These are phyloP conservation scores for Alosa alosa DNA, from an alignment of 2,113 vertebrate genomes.

Conservation along the genomic window DNA sequence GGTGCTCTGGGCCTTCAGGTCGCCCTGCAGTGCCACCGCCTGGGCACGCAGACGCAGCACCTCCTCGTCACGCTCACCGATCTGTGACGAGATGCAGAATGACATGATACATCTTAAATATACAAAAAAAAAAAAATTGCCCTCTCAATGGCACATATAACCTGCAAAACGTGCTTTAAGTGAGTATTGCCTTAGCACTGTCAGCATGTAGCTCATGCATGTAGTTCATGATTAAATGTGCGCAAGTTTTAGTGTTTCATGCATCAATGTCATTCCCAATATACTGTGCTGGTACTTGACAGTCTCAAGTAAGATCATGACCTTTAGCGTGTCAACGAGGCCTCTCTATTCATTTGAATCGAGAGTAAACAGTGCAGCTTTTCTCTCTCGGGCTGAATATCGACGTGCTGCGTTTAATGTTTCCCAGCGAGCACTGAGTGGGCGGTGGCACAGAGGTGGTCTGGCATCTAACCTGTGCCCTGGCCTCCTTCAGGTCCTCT, in stretches of 20 bases:
- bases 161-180: not conserved
- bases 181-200: not conserved
- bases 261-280: not conserved
- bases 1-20: constrained; percentile 53
- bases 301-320: not conserved
- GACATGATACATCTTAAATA: not conserved
- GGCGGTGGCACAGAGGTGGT: not conserved
- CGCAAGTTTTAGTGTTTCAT: not conserved
- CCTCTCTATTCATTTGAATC: not conserved
- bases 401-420: not conserved
- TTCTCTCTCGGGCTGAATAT: not conserved
- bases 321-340: not conserved
- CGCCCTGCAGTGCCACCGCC: constrained; percentile 46
- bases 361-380: not conserved
- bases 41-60: constrained; percentile 48
- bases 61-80: constrained; percentile 47
- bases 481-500: constrained; percentile 61
- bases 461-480: constrained; percentile 60
- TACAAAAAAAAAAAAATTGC: not conserved
- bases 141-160: not conserved
- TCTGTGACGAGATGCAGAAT: constrained; percentile 35
- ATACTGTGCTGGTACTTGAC: not conserved
- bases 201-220: not conserved
- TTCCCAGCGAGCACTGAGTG: not conserved
- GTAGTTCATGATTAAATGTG: not conserved